Evolutionary conservation across 2,797 vertebrate species (phyloP).

Genomic region (Sciaenops ocellatus): DNA sequence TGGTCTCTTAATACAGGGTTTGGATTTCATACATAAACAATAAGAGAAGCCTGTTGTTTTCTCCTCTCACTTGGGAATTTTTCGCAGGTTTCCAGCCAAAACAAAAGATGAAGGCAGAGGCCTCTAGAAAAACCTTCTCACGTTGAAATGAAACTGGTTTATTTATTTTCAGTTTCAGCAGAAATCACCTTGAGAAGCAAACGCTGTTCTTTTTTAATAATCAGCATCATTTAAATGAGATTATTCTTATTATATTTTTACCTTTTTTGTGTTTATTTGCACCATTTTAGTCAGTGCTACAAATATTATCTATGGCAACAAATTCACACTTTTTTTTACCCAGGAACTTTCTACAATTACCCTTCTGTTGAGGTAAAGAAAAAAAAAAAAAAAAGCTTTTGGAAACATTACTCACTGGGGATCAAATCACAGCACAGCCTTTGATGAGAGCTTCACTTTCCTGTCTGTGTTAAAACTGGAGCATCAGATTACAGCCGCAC

Average conservation of each 20-base stretch:
- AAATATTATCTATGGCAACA: slow-evolving; percentile 1
- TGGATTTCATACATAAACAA: slow-evolving; percentile 74
- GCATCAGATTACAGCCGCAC: slow-evolving; percentile 64
- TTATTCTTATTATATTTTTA: neutral
- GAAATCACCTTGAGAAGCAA: slow-evolving; percentile 16
- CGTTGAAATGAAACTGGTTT: slow-evolving; percentile 19
- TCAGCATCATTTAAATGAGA: slow-evolving; percentile 13
- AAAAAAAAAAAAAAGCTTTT: slow-evolving; percentile 34
- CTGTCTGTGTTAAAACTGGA: slow-evolving; percentile 59
- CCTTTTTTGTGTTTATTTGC: neutral
- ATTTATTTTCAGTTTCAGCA: slow-evolving; percentile 16
- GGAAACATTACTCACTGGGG: slow-evolving; percentile 56
- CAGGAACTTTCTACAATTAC: slow-evolving; percentile 1
- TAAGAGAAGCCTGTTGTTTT: slow-evolving; percentile 56
- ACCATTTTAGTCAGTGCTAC: neutral
- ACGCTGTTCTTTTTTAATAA: slow-evolving; percentile 10
- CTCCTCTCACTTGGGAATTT: slow-evolving; percentile 46
- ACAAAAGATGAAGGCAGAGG: slow-evolving; percentile 51
- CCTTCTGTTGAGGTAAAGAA: neutral
- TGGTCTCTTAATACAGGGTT: slow-evolving; percentile 50
- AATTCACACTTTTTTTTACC: slow-evolving; percentile 9
- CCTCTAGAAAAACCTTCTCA: slow-evolving; percentile 17
- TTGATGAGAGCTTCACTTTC: slow-evolving; percentile 76
- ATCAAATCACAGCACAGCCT: slow-evolving; percentile 64
- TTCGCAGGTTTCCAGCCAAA: slow-evolving; percentile 22